Base-by-base conservation (phyloP, 23 tunicate species). In the Diplosoma virens region DNA sequence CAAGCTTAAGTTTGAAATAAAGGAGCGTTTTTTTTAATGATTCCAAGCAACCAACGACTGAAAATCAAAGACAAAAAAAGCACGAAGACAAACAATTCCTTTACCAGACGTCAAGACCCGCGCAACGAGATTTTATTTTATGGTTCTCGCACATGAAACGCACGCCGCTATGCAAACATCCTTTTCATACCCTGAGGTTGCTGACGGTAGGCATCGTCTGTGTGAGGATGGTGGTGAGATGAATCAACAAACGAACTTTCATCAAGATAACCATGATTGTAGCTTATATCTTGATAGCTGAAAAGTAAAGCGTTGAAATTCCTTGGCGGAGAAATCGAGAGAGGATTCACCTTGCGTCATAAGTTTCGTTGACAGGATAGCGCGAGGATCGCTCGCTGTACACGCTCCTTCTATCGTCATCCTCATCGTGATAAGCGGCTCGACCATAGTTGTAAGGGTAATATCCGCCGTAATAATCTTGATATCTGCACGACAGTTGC, bases 321-420 rank as follows among this genome's bases (percentile, higher is more conserved):
- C n/a, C n/a, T n/a, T n/a, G 11, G 14, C 50, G 11, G 50, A 41
- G 9, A 41, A 41, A 41, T 41, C 50, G 50, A 41, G 14, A 56
- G 6, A 21, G 6, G 24, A 9, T 11, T 21, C 22, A 56, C 64
- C 21, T 56, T 21, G 20, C 20, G n/a, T 63, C 29, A 36, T 63
- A 20, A 3, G 35, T 4, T 4, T 63, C 70, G n/a, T 63, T 29
- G 35, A 3, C 7, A 4, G 35, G 70, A 7, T 63, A 29, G 4
- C 20, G 70, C 7, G 14, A 11, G 35, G 75, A 68, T 35, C 54
- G 25, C 5, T 68, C 75, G 54, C 75, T 68, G 54, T 68, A 68
- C 7, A 37, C 54, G 54, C 75, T 68, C 7, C 75, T 17, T 18
- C 55, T 68, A 29, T 68, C 75, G 7, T 68, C 75, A n/a, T 68